phyloP scores from a whole-genome alignment of 1,140 invertebrate genomes.

The Formica selysi region DNA sequence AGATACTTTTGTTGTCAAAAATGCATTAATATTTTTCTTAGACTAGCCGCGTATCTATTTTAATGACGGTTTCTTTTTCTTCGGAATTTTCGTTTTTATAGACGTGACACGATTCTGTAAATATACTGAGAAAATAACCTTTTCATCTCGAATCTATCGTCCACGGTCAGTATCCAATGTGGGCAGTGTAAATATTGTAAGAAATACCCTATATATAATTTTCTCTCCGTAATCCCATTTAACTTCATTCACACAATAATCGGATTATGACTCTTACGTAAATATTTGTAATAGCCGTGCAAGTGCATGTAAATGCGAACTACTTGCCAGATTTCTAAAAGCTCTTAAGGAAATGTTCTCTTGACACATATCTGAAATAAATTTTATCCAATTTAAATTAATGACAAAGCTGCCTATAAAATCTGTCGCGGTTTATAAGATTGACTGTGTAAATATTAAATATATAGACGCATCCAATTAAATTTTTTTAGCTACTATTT shows the following conservation, averaged over 20 bases:
- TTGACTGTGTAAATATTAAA: not conserved
- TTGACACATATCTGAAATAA: constrained; percentile 45
- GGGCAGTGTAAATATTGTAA: constrained; percentile 32
- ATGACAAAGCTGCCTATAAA: not conserved
- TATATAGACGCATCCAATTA: not conserved
- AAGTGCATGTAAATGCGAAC: constrained; percentile 41
- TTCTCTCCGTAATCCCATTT: constrained; percentile 35
- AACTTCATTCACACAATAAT: constrained; percentile 56
- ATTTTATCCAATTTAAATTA: constrained; percentile 39
- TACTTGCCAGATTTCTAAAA: constrained; percentile 53
- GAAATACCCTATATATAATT: constrained; percentile 30
- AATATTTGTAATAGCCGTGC: constrained; percentile 47
- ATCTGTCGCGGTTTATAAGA: not conserved
- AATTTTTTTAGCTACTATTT: not conserved
- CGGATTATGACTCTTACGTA: constrained; percentile 49
- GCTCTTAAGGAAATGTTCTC: constrained; percentile 28
- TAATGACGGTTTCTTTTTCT: not conserved
- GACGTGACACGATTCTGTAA: not conserved
- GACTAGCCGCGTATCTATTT: not conserved
- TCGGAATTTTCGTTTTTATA: not conserved
- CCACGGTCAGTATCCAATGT: not conserved
- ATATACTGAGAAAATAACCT: not conserved
- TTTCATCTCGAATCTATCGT: constrained; percentile 3
- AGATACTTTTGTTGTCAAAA: not conserved
- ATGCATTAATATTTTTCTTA: not conserved